Conservation (phyloP, 2,888 invertebrate species). For the Dasypolia templi region DNA sequence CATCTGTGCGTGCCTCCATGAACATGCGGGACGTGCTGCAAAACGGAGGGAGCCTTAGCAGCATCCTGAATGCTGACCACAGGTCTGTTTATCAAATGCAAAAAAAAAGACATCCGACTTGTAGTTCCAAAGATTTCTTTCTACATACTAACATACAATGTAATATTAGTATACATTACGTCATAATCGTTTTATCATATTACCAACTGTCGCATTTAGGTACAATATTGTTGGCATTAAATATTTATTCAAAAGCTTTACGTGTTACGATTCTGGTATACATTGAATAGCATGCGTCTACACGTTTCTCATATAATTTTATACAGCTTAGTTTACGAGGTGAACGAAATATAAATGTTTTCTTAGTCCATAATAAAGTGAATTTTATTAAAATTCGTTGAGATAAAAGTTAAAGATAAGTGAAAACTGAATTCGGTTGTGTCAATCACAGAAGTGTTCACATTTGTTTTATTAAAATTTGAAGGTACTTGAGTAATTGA, state of each 20-base stretch:
- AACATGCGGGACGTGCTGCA: too few relatives aligned
- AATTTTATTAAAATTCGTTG: conserved; percentile 21
- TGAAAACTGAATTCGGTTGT: conserved; percentile 24
- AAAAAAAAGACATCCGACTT: too few relatives aligned
- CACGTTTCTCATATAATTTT: conserved; percentile 20
- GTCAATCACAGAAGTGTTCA: conserved; percentile 27
- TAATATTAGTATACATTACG: too few relatives aligned
- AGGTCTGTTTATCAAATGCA: too few relatives aligned
- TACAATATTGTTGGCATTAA: background rate
- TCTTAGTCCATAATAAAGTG: conserved; percentile 7
- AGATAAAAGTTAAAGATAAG: conserved; percentile 3
- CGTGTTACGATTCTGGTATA: conserved; percentile 8
- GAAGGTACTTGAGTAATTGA: background rate
- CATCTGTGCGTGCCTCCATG: too few relatives aligned
- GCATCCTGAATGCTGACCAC: too few relatives aligned
- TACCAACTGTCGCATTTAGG: background rate
- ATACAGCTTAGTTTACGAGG: conserved; percentile 35
- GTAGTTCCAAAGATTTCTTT: too few relatives aligned
- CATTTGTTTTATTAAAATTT: conserved; percentile 12
- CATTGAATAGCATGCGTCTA: background rate
- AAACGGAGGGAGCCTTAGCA: too few relatives aligned
- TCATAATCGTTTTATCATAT: background rate
- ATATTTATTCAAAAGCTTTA: conserved; percentile 22
- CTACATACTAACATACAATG: too few relatives aligned
- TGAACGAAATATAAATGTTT: conserved; percentile 25